Base-by-base conservation (phyloP, 2,797 vertebrate genomes). In the Paguma larvata region DNA sequence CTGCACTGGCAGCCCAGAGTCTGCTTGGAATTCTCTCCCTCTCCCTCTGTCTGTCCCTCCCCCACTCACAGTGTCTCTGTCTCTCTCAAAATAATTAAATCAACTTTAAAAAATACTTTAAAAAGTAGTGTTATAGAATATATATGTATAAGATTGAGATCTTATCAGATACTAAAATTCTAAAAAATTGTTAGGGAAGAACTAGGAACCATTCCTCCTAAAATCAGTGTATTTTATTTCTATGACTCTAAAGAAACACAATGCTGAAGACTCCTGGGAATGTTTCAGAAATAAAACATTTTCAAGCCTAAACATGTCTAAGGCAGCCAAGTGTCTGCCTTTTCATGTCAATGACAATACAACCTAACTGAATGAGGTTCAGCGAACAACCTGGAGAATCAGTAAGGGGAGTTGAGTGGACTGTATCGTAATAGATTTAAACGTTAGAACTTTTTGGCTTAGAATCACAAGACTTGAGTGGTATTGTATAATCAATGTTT, bases 271-370 rank as follows among this genome's bases (percentile, higher is more conserved):
- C 15, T 27, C 18, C 6, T 30, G 27, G 16, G 8, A 85, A 87
- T 41, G 4, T 73, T 93, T 70, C 75, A 72, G 8, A 92, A 41
- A 92, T 68, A 85, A 86, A 79, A 44, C 5, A 67, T 93, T 94
- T 86, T 63, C 19, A 77, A 73, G 82, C 68, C n/a, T 19, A 90
- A 25, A 15, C 32, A 68, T 14, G 11, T 70, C 53, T 86, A 77
- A 48, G 46, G 46, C 30, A 83, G 23, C 38, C 91, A 78, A 65
- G 2, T 5, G 27, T 25, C 27, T 53, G 14, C 23, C 59, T 72
- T 87, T 46, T 77, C 82, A n/a, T 30, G 63, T 91, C 63, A 62
- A 12, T 8, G 5, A 68, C n/a, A 80, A 30, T 72, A 32, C 11
- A 67, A 18, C 5, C 34, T 80, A 67, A 48, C 3, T 53, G 11